Evolutionary conservation across 2,113 vertebrate species (phyloP).

Genomic region (Boulengeromyrus knoepffleri): DNA sequence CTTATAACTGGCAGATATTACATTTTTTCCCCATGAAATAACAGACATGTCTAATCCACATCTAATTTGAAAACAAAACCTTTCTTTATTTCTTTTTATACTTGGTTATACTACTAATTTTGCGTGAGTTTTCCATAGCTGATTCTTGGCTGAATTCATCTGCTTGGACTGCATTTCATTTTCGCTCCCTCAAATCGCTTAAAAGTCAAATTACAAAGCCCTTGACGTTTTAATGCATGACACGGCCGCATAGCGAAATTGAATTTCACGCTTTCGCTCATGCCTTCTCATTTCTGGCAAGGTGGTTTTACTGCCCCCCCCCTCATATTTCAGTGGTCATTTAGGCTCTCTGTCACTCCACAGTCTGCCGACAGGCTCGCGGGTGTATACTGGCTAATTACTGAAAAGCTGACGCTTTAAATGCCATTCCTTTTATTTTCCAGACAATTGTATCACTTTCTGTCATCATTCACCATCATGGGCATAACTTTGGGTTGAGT

Average conservation of each 20-base stretch:
- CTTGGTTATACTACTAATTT: background rate
- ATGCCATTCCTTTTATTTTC: background rate
- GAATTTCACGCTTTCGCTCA: background rate
- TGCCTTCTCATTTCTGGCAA: background rate
- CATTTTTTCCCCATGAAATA: background rate
- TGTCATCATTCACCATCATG: background rate
- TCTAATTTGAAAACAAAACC: slow-evolving; percentile 1
- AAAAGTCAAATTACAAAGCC: slow-evolving; percentile 5
- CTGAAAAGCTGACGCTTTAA: background rate
- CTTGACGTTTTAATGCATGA: background rate
- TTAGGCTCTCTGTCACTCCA: background rate
- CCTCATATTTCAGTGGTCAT: background rate
- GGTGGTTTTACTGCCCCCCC: background rate
- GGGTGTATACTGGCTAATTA: background rate
- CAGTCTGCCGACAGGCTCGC: background rate
- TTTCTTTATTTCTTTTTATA: background rate
- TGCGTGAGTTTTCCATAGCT: background rate
- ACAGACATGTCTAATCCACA: background rate
- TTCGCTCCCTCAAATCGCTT: background rate
- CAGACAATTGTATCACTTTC: background rate
- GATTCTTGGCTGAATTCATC: background rate
- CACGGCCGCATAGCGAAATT: background rate
- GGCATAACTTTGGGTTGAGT: background rate
- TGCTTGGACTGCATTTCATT: background rate
- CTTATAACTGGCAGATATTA: background rate